These are phyloP conservation scores for Drosophila eohydei DNA, from an alignment of 2,888 invertebrate species.

Conservation along the genomic window DNA sequence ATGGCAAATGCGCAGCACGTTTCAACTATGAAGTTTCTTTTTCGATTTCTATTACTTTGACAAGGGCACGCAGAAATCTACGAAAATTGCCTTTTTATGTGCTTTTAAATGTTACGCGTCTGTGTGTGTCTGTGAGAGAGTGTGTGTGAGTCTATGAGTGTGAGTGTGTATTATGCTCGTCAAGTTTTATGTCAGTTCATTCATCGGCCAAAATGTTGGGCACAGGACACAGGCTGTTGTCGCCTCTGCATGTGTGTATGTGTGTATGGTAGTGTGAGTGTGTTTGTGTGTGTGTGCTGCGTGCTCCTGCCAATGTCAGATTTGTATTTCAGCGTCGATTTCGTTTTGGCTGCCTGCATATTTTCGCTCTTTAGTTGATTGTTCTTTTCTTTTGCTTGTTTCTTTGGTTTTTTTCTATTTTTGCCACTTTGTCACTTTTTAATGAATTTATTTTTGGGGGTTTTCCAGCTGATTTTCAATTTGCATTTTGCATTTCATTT, in stretches of 20 bases:
- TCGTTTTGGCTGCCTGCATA: slow-evolving; percentile 51
- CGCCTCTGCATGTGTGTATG: slow-evolving; percentile 39
- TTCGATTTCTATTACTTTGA: slow-evolving; percentile 51
- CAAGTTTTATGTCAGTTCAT: slow-evolving; percentile 80
- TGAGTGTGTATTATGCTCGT: slow-evolving; percentile 42
- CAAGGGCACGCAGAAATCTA: slow-evolving; percentile 63
- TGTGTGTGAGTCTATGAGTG: slow-evolving; percentile 28
- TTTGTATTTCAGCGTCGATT: slow-evolving; percentile 54
- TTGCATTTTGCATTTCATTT: slow-evolving; percentile 49
- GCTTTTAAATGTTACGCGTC: slow-evolving; percentile 66
- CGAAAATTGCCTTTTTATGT: slow-evolving; percentile 73
- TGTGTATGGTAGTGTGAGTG: slow-evolving; percentile 17
- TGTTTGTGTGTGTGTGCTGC: slow-evolving; percentile 52
- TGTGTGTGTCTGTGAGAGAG: slow-evolving; percentile 30
- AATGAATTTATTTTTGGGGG: slow-evolving; percentile 13
- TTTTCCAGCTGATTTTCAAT: slow-evolving; percentile 41
- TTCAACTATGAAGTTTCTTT: slow-evolving; percentile 55
- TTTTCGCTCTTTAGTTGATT: slow-evolving; percentile 21
- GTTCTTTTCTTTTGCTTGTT: not conserved
- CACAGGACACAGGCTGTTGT: slow-evolving; percentile 58
- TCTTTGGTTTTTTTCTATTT: slow-evolving; percentile 2
- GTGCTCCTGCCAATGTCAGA: slow-evolving; percentile 67
- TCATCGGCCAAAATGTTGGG: slow-evolving; percentile 72
- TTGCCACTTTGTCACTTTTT: slow-evolving; percentile 31
- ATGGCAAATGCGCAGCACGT: slow-evolving; percentile 72